Conservation (phyloP, 2,113 vertebrate genomes). For the Cacatua alba region DNA sequence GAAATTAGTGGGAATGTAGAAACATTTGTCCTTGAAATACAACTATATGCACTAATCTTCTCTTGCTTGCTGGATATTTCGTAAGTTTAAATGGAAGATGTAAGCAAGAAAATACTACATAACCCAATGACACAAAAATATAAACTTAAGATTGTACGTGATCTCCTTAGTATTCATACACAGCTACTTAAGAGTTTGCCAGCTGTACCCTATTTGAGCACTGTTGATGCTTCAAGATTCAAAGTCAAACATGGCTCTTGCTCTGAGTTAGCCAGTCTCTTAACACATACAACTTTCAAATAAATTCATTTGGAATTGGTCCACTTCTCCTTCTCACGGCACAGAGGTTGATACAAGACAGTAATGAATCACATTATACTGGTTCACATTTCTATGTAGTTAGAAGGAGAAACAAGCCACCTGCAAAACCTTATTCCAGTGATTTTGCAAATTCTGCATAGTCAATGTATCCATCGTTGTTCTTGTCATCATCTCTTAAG, state of each 20-base stretch:
- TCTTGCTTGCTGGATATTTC: neutral
- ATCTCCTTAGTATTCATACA: neutral
- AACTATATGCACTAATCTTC: neutral
- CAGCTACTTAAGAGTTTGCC: neutral
- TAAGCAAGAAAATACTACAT: neutral
- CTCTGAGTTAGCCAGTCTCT: neutral
- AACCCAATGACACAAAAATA: neutral
- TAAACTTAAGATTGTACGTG: neutral
- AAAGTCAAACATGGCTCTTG: neutral
- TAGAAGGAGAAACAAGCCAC: neutral
- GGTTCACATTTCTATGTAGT: conserved; percentile 64
- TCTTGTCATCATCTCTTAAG: conserved; percentile 92
- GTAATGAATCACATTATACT: conserved; percentile 70
- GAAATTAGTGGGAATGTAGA: neutral
- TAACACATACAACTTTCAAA: neutral
- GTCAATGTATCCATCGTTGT: conserved; percentile 96
- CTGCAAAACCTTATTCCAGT: conserved; percentile 77
- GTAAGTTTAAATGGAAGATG: neutral
- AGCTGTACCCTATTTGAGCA: neutral
- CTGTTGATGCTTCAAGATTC: neutral
- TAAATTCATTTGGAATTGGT: conserved; percentile 13
- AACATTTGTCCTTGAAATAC: neutral
- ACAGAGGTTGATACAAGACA: neutral
- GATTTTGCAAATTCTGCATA: conserved; percentile 97
- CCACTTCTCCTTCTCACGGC: conserved; percentile 29